phyloP scores from a whole-genome alignment of 2,888 invertebrate species.

The Watsonalla binaria region DNA sequence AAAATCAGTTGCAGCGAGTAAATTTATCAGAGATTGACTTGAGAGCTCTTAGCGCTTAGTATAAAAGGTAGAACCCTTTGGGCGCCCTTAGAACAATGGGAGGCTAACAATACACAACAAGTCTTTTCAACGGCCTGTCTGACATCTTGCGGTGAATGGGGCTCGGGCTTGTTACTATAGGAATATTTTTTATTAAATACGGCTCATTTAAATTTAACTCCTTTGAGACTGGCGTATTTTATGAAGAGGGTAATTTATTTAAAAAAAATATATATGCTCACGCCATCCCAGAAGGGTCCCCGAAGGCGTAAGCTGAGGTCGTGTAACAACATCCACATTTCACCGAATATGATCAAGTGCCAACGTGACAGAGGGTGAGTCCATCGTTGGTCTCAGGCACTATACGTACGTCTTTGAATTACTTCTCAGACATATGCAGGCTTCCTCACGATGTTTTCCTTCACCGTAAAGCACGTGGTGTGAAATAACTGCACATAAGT shows the following conservation, averaged over 20 bases:
- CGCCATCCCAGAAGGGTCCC: too few relatives aligned
- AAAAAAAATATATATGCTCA: too few relatives aligned
- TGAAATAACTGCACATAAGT: too few relatives aligned
- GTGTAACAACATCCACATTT: too few relatives aligned
- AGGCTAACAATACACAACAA: slow-evolving; percentile 43
- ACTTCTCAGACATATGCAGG: too few relatives aligned
- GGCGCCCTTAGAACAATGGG: slow-evolving; percentile 41
- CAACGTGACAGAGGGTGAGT: too few relatives aligned
- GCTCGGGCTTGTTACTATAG: slow-evolving; percentile 2
- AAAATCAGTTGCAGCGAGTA: slow-evolving; percentile 36
- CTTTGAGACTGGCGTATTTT: background rate
- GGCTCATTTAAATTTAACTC: background rate
- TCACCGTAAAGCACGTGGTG: too few relatives aligned
- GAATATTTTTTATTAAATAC: background rate
- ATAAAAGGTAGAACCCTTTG: slow-evolving; percentile 48
- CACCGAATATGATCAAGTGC: too few relatives aligned
- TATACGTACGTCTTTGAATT: too few relatives aligned
- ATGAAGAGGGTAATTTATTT: background rate
- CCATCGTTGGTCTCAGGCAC: too few relatives aligned
- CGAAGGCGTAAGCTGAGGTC: too few relatives aligned
- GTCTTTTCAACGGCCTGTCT: slow-evolving; percentile 33
- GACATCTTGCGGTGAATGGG: slow-evolving; percentile 34
- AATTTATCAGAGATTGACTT: slow-evolving; percentile 41
- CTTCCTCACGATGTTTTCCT: too few relatives aligned
- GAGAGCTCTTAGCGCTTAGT: slow-evolving; percentile 18